Evolutionary conservation across 2,888 invertebrate species (phyloP), one percentile per base, ranked within the genome.

Genomic region (Phengaris arion): DNA sequence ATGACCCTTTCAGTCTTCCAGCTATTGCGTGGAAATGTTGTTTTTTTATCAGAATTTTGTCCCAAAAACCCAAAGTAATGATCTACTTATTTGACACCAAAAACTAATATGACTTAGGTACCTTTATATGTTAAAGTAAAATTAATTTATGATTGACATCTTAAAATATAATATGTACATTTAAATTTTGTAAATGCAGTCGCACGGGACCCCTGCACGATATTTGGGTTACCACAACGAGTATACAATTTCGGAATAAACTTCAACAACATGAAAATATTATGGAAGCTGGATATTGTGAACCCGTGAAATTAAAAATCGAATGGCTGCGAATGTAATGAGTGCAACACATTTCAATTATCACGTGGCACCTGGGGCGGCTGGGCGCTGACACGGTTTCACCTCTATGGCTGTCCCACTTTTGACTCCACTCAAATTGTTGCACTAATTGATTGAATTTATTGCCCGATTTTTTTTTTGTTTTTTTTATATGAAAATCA

Each of bases 341-440:
- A 35, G 72, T 52, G 45, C 52, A 54, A 72, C 72, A 72, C 72
- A 52, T 72, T 72, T 72, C 72, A 72, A 72, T 72, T 72, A 72
- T 54, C 72, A 52, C 72, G 54, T 70, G 48, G 45, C 68, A 52
- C 52, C 52, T 52, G 52, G 10, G 52, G 52, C 52, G 52, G 52
- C 52, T 12, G 64, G 64, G 35, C 64, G 64, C 35, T 72, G 72
- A 54, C 72, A 72, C 52, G 48, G 22, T 72, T 72, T 72, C 22
- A 35, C n/a, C n/a, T 69, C 69, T 52, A 72, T 72, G 72, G 72
- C 72, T 72, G 72, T 35, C 52, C 72, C 72, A 72, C 15, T 54
- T 72, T 72, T 7, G 54, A 12, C 12, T 54, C 72, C 35, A 72
- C 22, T 72, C 72, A 54, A 72, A 72, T 72, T 72, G 72, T 52